Conservation (phyloP, 1,140 invertebrate species). For the Drosophila melanogaster region Release_6_plus_ISO1_MT NC_004354.4:323501-324000, state of each 20-base stretch:
- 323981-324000: too few relatives aligned
- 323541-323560: too few relatives aligned
- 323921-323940: slow-evolving; percentile 1
- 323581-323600: slow-evolving; percentile 52
- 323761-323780: slow-evolving; percentile 23
- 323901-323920: slow-evolving; percentile 8
- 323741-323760: slow-evolving; percentile 54
- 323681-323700: slow-evolving; percentile 26
- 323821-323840: slow-evolving; percentile 64
- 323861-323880: not conserved
- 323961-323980: too few relatives aligned
- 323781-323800: slow-evolving; percentile 53
- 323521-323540: too few relatives aligned
- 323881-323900: slow-evolving; percentile 7
- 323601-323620: slow-evolving; percentile 52
- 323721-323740: slow-evolving; percentile 40
- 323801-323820: slow-evolving; percentile 58
- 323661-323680: slow-evolving; percentile 26
- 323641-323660: slow-evolving; percentile 13
- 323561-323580: slow-evolving; percentile 5
- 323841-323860: slow-evolving; percentile 29
- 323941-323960: not conserved
- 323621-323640: slow-evolving; percentile 34
- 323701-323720: slow-evolving; percentile 21
- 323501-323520: too few relatives aligned